Evolutionary conservation across 2,113 vertebrate genomes (phyloP), one percentile per base, ranked within the genome.

Genomic region (Eclectus roratus): DNA sequence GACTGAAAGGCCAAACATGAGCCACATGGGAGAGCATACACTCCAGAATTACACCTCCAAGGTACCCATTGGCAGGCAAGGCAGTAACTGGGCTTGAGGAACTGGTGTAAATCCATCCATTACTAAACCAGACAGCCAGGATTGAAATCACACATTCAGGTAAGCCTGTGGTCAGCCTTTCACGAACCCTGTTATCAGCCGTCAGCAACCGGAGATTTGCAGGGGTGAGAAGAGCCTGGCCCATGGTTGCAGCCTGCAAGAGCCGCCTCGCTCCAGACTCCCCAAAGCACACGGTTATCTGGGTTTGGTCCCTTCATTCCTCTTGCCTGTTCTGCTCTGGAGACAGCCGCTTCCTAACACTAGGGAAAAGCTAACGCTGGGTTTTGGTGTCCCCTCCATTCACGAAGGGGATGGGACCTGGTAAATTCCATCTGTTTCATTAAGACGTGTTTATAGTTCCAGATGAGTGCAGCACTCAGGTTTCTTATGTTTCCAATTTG

Each of bases 401-500:
- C 8, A 41, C 1, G 14, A 53, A 94, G 76, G 55, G 61, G 89
- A 70, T 20, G 66, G 66, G 56, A 93, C 37, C 73, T 55, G 66
- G 76, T 37, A 19, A 81, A 86, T 89, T 93, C 96, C 87, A 65
- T 86, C 82, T 92, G 88, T 68, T 96, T 91, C 94, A 80, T 90
- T 95, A 91, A n/a, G 16, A 94, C 93, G 89, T 91, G 88, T 96
- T 97, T 96, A 94, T 94, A 95, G 91, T 95, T 93, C 88, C 93
- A 95, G 88, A 91, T 65, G 77, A 96, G 89, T 0, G 65, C 28
- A 5, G 88, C 94, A 85, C 91, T 96, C 85, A 82, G 86, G 92
- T 94, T 94, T 94, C 95, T 96, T 53, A 85, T 93, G 94, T 80
- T 96, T 97, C 91, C 88, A 95, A 93, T 95, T 94, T 94, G 93